Percentiles rank a stretch among this genome's conserved stretches.
These are phyloP conservation scores for Liasis olivaceus DNA, from an alignment of 2,797 vertebrate genomes.

Conservation along the genomic window DNA sequence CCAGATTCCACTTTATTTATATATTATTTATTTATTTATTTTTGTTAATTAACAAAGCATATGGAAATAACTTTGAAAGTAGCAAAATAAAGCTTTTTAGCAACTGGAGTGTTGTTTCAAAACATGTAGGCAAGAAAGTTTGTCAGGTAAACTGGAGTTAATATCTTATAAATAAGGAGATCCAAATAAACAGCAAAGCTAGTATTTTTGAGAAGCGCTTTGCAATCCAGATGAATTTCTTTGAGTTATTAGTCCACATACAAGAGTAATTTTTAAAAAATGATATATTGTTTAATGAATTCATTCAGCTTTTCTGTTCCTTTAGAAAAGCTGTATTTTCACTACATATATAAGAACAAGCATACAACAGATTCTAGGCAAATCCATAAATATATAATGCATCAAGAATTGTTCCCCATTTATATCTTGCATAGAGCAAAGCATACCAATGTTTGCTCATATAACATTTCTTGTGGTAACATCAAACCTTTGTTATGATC, in stretches of 20 bases:
- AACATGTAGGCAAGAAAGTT: not conserved
- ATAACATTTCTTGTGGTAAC: not conserved
- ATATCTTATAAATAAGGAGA: rapidly evolving
- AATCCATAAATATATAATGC: not conserved
- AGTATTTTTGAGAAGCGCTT: not conserved
- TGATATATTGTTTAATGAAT: not conserved
- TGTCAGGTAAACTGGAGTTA: rapidly evolving
- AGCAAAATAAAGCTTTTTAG: not conserved
- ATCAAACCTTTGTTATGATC: not conserved
- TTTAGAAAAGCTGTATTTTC: not conserved
- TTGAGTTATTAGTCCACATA: not conserved
- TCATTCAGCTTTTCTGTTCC: not conserved
- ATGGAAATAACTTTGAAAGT: not conserved
- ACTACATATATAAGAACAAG: not conserved
- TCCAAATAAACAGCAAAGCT: not conserved
- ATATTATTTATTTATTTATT: not conserved
- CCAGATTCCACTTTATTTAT: not conserved
- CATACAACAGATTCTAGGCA: not conserved
- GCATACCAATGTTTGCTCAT: not conserved
- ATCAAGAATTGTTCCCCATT: not conserved
- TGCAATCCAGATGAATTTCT: not conserved
- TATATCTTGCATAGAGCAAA: not conserved
- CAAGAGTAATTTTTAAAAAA: not conserved
- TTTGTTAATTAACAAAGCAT: not conserved
- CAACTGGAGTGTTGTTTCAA: not conserved